These are phyloP conservation scores for Clivina fossor DNA, from an alignment of 2,888 invertebrate species.

Conservation along the genomic window DNA sequence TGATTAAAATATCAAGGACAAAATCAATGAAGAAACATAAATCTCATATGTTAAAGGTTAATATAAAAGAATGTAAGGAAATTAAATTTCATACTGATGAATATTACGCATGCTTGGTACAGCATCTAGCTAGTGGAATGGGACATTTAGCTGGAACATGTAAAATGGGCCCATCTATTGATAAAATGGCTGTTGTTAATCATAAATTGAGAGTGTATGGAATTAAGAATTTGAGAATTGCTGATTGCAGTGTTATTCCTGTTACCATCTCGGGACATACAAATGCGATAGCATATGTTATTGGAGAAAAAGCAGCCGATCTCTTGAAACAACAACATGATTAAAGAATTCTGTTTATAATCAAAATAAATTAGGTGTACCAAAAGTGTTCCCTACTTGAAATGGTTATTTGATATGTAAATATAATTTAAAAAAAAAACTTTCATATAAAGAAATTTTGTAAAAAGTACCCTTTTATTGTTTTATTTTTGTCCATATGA, in stretches of 20 bases:
- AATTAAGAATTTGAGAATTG: conserved; percentile 62
- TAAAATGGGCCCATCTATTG: conserved; percentile 68
- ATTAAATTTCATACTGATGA: conserved; percentile 1
- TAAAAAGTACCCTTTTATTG: too few species aligned
- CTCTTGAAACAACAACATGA: conserved; percentile 6
- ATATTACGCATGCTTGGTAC: conserved; percentile 8
- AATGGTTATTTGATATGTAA: too few species aligned
- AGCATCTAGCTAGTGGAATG: conserved; percentile 4
- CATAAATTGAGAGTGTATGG: conserved; percentile 65
- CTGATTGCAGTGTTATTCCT: conserved; percentile 70
- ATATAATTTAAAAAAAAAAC: too few species aligned
- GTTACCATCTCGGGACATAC: conserved; percentile 67
- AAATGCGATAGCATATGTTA: conserved; percentile 69
- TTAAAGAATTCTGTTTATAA: not conserved
- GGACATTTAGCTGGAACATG: conserved; percentile 67
- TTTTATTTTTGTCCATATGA: too few species aligned
- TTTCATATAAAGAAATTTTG: too few species aligned
- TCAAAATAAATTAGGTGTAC: not conserved
- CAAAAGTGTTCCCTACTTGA: too few species aligned
- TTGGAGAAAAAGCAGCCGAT: conserved; percentile 62
- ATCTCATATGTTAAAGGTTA: conserved; percentile 1
- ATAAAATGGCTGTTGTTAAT: conserved; percentile 66
- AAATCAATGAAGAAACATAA: conserved; percentile 3
- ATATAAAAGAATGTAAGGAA: not conserved
- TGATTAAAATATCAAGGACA: conserved; percentile 12